Percentiles rank a stretch among this genome's conserved stretches.
These are phyloP conservation scores for Druon quercuslanigerum DNA, from an alignment of 1,140 invertebrate genomes.

Conservation along the genomic window DNA sequence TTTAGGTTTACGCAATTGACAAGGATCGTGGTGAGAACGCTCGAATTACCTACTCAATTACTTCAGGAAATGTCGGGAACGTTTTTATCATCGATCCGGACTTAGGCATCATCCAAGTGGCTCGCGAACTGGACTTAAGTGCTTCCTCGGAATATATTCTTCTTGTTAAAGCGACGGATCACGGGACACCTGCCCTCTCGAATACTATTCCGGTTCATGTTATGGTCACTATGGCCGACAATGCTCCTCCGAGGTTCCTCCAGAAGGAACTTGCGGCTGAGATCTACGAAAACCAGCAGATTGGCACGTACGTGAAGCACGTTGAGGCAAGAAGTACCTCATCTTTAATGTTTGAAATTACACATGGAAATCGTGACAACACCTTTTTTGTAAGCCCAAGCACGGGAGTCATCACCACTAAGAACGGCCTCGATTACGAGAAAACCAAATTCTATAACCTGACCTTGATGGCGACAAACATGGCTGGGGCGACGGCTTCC, in stretches of 20 bases:
- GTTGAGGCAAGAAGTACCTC: slow-evolving; percentile 87
- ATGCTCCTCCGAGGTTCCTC: slow-evolving; percentile 88
- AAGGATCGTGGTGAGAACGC: slow-evolving; percentile 89
- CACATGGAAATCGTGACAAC: slow-evolving; percentile 84
- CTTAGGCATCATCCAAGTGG: slow-evolving; percentile 85
- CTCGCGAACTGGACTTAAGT: slow-evolving; percentile 83
- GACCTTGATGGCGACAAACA: slow-evolving; percentile 89
- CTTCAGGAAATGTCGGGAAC: slow-evolving; percentile 90
- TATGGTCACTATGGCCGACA: slow-evolving; percentile 90
- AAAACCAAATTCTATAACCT: slow-evolving; percentile 86
- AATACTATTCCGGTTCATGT: slow-evolving; percentile 90
- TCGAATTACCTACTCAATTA: slow-evolving; percentile 86
- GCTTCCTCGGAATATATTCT: slow-evolving; percentile 87
- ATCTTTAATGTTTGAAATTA: slow-evolving; percentile 88
- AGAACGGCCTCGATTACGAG: slow-evolving; percentile 88
- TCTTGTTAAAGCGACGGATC: slow-evolving; percentile 87
- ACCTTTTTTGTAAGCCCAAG: slow-evolving; percentile 90
- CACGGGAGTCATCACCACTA: slow-evolving; percentile 87
- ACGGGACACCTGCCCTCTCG: slow-evolving; percentile 84
- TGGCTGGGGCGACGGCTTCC: slow-evolving; percentile 83
- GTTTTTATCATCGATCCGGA: slow-evolving; percentile 87
- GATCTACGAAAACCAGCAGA: slow-evolving; percentile 88
- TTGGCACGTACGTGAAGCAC: slow-evolving; percentile 86
- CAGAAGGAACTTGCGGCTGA: slow-evolving; percentile 83
- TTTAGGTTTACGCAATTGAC: slow-evolving; percentile 83